Percentiles rank a stretch among this genome's conserved stretches.
phyloP scores from a whole-genome alignment of 2,797 vertebrate genomes.

The Pipistrellus nathusii region DNA sequence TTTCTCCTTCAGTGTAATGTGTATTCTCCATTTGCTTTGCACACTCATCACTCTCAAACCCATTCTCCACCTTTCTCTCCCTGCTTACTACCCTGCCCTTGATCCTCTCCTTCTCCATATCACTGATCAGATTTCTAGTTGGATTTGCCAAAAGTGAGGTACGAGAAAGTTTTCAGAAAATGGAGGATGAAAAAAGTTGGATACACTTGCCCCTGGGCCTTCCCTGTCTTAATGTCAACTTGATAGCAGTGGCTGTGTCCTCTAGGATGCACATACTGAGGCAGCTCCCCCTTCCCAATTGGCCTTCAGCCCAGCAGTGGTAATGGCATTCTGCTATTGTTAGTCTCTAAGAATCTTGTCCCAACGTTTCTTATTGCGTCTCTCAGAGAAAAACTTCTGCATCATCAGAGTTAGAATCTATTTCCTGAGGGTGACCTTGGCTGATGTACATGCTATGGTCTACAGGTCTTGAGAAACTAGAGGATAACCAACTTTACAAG shows the following conservation, averaged over 20 bases:
- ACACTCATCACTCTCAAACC: neutral
- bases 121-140: neutral
- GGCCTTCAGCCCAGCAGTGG: neutral
- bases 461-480: neutral
- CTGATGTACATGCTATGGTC: accelerated
- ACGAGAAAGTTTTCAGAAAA: neutral
- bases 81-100: neutral
- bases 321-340: neutral
- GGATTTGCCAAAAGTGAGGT: neutral
- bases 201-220: neutral
- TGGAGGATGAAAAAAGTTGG: neutral
- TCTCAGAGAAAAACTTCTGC: neutral
- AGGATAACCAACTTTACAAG: neutral
- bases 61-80: neutral
- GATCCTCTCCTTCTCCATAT: neutral
- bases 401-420: neutral
- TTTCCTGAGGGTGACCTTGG: neutral
- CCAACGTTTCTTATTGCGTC: neutral
- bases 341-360: neutral
- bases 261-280: neutral
- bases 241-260: neutral
- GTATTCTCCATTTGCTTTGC: neutral
- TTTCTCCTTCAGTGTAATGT: neutral
- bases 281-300: neutral
- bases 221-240: neutral